phyloP scores from a whole-genome alignment of 1,140 invertebrate species.

The Drosophila subpulchrella region DNA sequence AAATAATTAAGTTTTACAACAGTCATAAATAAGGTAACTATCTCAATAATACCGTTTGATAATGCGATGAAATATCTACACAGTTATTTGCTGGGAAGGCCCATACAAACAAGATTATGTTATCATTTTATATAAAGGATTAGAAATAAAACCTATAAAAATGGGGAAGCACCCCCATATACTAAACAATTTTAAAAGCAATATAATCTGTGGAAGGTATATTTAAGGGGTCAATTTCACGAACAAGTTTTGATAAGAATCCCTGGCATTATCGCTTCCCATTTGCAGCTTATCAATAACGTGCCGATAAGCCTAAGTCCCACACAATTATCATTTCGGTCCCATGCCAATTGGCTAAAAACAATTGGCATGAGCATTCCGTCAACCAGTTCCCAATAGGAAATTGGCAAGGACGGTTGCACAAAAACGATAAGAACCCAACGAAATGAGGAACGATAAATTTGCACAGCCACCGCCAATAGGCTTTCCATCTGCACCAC shows the following conservation, averaged over 20 bases:
- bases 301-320: conserved; percentile 14
- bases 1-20: neutral
- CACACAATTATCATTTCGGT: conserved; percentile 10
- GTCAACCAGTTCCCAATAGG: conserved; percentile 17
- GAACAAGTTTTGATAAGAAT: conserved; percentile 11
- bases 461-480: neutral
- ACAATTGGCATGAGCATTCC: neutral
- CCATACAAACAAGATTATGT: neutral
- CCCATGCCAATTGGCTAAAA: conserved; percentile 16
- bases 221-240: neutral
- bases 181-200: neutral
- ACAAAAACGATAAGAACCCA: neutral
- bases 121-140: neutral
- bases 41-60: neutral
- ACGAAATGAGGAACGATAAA: conserved; percentile 11
- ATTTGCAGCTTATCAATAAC: conserved; percentile 21
- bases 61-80: neutral
- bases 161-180: neutral
- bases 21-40: neutral
- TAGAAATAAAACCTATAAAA: neutral
- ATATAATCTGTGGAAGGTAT: neutral
- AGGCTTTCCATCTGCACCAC: conserved; percentile 24
- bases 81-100: neutral
- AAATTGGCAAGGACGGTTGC: neutral
- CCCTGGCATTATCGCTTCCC: conserved; percentile 20